A percentile compares a stretch with the other conserved stretches of the same genome.
Evolutionary conservation across 2,113 vertebrate species (phyloP).

Genomic region (Thryonomys swinderianus): DNA sequence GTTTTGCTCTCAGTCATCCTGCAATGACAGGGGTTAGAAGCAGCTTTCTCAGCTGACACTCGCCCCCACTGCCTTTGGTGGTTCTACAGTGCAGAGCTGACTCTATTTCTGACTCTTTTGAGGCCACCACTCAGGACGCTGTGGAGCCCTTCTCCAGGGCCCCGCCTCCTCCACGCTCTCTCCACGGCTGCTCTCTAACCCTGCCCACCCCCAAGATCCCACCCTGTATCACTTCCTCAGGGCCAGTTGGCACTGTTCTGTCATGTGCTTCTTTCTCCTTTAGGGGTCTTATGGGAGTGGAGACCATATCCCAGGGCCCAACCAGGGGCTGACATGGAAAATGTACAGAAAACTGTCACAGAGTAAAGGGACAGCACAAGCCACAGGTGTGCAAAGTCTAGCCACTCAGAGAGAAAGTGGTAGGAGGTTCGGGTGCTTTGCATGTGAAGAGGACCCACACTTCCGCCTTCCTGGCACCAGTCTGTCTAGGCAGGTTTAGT

Average conservation of each 20-base stretch:
- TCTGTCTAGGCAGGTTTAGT: not conserved
- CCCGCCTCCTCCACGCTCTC: not conserved
- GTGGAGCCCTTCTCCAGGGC: not conserved
- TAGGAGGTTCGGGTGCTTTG: not conserved
- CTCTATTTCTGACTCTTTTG: not conserved
- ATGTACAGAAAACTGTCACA: not conserved
- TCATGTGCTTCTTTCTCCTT: not conserved
- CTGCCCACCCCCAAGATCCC: not conserved
- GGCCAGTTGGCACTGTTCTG: not conserved
- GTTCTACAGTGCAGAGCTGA: not conserved
- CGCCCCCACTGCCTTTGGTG: not conserved
- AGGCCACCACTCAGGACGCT: not conserved
- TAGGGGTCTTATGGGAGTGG: not conserved
- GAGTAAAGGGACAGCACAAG: not conserved
- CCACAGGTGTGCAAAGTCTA: not conserved
- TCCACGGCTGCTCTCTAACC: not conserved
- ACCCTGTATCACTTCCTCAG: not conserved
- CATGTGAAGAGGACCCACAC: not conserved
- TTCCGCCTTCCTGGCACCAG: not conserved
- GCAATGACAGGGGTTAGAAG: not conserved
- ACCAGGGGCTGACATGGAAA: not conserved
- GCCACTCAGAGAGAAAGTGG: slow-evolving; percentile 24
- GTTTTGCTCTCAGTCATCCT: not conserved
- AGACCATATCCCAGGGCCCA: not conserved
- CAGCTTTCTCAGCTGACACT: not conserved